Percentiles rank a stretch among this genome's conserved stretches.
phyloP scores from a whole-genome alignment of 2,888 invertebrate species.

The Scaeva pyrastri region DNA sequence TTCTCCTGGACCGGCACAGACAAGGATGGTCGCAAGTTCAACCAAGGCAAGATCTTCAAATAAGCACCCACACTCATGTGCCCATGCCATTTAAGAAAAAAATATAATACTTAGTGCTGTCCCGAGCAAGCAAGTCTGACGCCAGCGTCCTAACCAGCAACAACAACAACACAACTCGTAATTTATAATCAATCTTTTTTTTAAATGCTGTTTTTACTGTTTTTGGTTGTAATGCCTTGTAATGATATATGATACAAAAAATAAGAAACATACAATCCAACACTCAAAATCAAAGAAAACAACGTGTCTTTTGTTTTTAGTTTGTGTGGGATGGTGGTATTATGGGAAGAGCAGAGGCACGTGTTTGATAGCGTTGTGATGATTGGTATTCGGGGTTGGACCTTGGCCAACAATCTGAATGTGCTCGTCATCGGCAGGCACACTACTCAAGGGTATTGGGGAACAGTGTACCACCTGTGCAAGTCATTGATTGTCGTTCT shows the following conservation, averaged over 20 bases:
- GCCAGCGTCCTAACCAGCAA: constrained; percentile 51
- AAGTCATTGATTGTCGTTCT: constrained; percentile 3
- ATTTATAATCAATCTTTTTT: constrained; percentile 73
- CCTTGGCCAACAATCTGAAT: not conserved
- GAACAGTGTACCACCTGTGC: constrained; percentile 4
- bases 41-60: constrained; percentile 99
- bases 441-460: constrained; percentile 2
- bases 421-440: not conserved
- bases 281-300: constrained; percentile 25
- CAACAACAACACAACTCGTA: constrained; percentile 68
- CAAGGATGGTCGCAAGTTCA: constrained; percentile 95
- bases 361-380: constrained; percentile 9
- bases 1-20: constrained; percentile 95
- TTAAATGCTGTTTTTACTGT: constrained; percentile 70
- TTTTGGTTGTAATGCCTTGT: constrained; percentile 69
- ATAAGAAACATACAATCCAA: constrained; percentile 43
- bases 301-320: not conserved
- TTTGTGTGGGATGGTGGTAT: not conserved
- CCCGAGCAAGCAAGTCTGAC: constrained; percentile 22
- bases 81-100: not conserved
- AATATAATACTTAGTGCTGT: constrained; percentile 19
- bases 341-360: not conserved
- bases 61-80: too few species aligned
- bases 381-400: constrained; percentile 21
- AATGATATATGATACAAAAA: constrained; percentile 56